Conservation (phyloP, 2,888 invertebrate species). For the Ctena decussata region DNA sequence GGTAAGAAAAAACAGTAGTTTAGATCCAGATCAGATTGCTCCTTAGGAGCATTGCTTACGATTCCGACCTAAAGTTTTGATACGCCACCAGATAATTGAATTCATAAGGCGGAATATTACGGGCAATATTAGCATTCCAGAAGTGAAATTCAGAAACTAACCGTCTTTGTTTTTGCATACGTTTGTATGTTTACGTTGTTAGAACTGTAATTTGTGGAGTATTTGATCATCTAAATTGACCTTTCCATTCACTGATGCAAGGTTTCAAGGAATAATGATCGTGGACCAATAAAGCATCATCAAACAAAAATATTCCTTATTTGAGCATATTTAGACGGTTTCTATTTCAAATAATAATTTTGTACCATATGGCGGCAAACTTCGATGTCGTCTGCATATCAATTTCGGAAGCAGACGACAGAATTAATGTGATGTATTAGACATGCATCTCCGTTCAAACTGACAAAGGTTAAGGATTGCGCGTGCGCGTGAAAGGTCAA, state of each 20-base stretch:
- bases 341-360: slow-evolving; percentile 48
- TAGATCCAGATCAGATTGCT: too few species aligned
- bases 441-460: slow-evolving; percentile 23
- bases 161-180: too few species aligned
- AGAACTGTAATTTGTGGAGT: background rate
- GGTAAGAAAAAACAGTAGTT: too few species aligned
- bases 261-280: background rate
- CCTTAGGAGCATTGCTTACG: too few species aligned
- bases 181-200: background rate
- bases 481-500: slow-evolving; percentile 22
- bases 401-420: slow-evolving; percentile 53
- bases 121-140: too few species aligned
- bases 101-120: too few species aligned
- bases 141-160: too few species aligned
- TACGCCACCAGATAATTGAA: too few species aligned
- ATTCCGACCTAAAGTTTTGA: too few species aligned
- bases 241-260: background rate
- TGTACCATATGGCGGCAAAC: slow-evolving; percentile 61
- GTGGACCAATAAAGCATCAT: slow-evolving; percentile 1
- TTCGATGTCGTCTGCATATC: slow-evolving; percentile 55
- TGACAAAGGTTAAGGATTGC: slow-evolving; percentile 2
- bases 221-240: background rate
- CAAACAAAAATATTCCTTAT: slow-evolving; percentile 1
- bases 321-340: slow-evolving; percentile 38
- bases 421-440: slow-evolving; percentile 61